Percentiles rank a stretch among this genome's conserved stretches.
Evolutionary conservation across 2,797 vertebrate species (phyloP).

Genomic region (Parotocinclus haroldoi): DNA sequence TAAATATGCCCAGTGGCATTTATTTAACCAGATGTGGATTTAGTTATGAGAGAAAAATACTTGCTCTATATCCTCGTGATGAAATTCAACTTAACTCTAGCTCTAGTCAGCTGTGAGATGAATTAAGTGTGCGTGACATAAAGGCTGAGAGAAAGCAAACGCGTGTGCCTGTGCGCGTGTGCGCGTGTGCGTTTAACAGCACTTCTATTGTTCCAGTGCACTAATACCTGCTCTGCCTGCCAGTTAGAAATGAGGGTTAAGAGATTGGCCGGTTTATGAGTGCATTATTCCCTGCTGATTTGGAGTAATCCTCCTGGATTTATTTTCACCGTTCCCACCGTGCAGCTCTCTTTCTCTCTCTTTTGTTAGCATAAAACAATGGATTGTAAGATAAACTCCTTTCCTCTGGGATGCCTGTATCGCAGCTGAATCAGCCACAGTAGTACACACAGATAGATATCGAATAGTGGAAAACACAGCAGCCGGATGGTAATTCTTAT

Average conservation of each 20-base stretch:
- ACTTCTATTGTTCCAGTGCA: slow-evolving; percentile 24
- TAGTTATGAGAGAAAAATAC: not conserved
- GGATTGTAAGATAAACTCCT: slow-evolving; percentile 32
- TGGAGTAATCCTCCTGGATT: slow-evolving; percentile 42
- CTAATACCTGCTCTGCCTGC: slow-evolving; percentile 17
- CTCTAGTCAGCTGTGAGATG: not conserved
- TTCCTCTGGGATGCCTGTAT: slow-evolving; percentile 33
- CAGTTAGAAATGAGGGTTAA: slow-evolving; percentile 31
- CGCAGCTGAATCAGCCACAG: slow-evolving; percentile 17
- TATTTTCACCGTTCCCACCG: slow-evolving; percentile 14
- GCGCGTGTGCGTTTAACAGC: not conserved
- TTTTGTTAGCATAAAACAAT: slow-evolving; percentile 27
- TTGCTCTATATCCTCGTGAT: too few species aligned
- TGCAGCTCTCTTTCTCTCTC: not conserved
- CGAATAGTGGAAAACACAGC: not conserved
- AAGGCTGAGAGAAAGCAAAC: not conserved
- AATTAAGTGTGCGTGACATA: slow-evolving; percentile 1
- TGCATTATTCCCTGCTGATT: slow-evolving; percentile 22
- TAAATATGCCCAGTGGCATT: not conserved
- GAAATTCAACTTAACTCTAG: too few species aligned
- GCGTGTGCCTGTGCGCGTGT: too few species aligned
- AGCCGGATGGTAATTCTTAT: not conserved
- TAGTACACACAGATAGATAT: not conserved
- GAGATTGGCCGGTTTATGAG: slow-evolving; percentile 36
- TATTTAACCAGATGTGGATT: slow-evolving; percentile 11